Evolutionary conservation across 2,797 vertebrate genomes (phyloP).

Genomic region (Dipus sagitta): DNA sequence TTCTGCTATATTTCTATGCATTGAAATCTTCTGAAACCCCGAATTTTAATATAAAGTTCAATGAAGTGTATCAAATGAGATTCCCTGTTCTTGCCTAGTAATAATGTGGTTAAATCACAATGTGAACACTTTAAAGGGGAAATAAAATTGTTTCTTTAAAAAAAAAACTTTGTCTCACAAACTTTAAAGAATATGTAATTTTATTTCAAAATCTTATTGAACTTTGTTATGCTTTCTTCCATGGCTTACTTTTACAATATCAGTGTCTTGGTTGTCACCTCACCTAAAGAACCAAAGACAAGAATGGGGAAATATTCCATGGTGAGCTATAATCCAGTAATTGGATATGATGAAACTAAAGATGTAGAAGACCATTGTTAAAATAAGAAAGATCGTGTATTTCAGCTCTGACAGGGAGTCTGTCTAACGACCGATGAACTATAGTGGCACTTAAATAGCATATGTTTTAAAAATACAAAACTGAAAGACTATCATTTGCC

Average conservation of each 20-base stretch:
- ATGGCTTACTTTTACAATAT: conserved; percentile 62
- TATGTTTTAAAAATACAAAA: conserved; percentile 57
- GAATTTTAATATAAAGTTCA: conserved; percentile 89
- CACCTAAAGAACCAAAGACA: conserved; percentile 47
- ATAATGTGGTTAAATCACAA: conserved; percentile 85
- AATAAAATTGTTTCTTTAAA: conserved; percentile 45
- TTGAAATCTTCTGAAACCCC: conserved; percentile 86
- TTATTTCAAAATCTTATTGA: conserved; percentile 80
- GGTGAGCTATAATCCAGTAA: conserved; percentile 29
- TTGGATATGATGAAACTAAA: conserved; percentile 40
- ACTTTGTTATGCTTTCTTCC: conserved; percentile 17
- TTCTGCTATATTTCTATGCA: conserved; percentile 88
- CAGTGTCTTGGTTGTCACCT: conserved; percentile 55
- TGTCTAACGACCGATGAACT: neutral
- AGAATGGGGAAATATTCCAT: neutral
- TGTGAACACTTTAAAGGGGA: conserved; percentile 80
- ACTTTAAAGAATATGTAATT: conserved; percentile 74
- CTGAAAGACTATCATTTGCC: conserved; percentile 6
- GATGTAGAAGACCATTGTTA: neutral
- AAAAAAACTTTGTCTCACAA: conserved; percentile 75
- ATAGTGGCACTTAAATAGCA: neutral
- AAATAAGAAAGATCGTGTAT: neutral
- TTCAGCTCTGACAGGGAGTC: neutral
- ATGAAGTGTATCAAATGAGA: conserved; percentile 89
- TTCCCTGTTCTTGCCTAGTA: conserved; percentile 83